Conservation (phyloP, 2,888 invertebrate species). For the Ctenicera cuprea region DNA sequence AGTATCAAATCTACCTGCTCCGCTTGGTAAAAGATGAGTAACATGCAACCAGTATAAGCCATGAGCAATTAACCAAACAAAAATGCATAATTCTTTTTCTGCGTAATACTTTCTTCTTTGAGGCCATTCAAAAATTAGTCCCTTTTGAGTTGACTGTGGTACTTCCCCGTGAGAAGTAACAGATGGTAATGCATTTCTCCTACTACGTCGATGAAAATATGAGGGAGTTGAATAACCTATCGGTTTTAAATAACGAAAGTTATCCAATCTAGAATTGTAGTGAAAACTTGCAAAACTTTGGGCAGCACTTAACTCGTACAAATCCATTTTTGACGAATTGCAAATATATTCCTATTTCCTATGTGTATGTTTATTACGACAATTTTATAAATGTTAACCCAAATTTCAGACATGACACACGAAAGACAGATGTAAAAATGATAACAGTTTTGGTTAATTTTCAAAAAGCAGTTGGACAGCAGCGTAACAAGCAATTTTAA, state of each 20-base stretch:
- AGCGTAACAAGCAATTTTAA: not conserved
- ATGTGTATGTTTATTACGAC: not conserved
- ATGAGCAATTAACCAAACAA: constrained; percentile 64
- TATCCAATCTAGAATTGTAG: not conserved
- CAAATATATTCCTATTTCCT: not conserved
- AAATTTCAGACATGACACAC: constrained; percentile 9
- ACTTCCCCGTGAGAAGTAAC: constrained; percentile 25
- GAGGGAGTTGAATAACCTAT: constrained; percentile 32
- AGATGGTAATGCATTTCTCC: not conserved
- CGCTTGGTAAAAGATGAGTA: constrained; percentile 64
- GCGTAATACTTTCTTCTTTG: constrained; percentile 57
- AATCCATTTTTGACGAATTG: constrained; percentile 15
- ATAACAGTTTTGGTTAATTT: no score
- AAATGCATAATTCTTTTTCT: constrained; percentile 60
- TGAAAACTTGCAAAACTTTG: constrained; percentile 31
- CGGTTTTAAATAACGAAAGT: constrained; percentile 37
- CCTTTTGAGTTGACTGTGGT: constrained; percentile 54
- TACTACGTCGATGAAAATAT: constrained; percentile 11
- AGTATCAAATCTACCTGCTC: constrained; percentile 58
- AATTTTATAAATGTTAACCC: constrained; percentile 18
- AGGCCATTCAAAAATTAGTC: constrained; percentile 61
- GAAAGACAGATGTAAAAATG: no score
- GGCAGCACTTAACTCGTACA: constrained; percentile 25
- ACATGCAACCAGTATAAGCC: constrained; percentile 64
- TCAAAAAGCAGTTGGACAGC: not conserved